These are phyloP conservation scores for Proisotoma minuta DNA, from an alignment of 2,888 invertebrate genomes.

Conservation along the genomic window DNA sequence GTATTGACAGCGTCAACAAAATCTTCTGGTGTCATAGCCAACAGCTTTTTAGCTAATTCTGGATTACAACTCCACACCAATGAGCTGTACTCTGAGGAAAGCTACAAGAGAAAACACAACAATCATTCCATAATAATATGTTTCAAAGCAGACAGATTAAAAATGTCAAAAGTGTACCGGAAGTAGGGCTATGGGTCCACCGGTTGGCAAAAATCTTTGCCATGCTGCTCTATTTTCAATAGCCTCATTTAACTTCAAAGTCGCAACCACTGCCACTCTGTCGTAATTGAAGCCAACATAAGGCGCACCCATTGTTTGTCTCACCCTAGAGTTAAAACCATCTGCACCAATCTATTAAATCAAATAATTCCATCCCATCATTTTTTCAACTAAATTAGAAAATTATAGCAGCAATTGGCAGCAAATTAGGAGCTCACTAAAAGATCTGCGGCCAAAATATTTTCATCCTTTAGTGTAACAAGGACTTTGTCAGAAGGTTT, in stretches of 20 bases:
- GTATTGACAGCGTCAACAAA: constrained; percentile 86
- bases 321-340: constrained; percentile 82
- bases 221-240: constrained; percentile 82
- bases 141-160: neutral
- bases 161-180: constrained; percentile 58
- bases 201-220: constrained; percentile 86
- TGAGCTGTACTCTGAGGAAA: constrained; percentile 71
- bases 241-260: constrained; percentile 72
- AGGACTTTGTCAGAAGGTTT: constrained; percentile 21
- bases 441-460: constrained; percentile 33
- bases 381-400: neutral
- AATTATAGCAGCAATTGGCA: neutral
- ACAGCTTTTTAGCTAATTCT: constrained; percentile 67
- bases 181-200: constrained; percentile 83
- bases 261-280: constrained; percentile 89
- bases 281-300: constrained; percentile 79
- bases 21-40: constrained; percentile 65
- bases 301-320: constrained; percentile 73
- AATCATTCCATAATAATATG: neutral
- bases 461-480: constrained; percentile 31
- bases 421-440: constrained; percentile 26
- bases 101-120: constrained; percentile 51
- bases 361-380: neutral
- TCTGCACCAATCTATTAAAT: constrained; percentile 81
- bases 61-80: constrained; percentile 89